These are phyloP conservation scores for Mesaphorura yosii DNA, from an alignment of 1,140 invertebrate species.

Conservation along the genomic window DNA sequence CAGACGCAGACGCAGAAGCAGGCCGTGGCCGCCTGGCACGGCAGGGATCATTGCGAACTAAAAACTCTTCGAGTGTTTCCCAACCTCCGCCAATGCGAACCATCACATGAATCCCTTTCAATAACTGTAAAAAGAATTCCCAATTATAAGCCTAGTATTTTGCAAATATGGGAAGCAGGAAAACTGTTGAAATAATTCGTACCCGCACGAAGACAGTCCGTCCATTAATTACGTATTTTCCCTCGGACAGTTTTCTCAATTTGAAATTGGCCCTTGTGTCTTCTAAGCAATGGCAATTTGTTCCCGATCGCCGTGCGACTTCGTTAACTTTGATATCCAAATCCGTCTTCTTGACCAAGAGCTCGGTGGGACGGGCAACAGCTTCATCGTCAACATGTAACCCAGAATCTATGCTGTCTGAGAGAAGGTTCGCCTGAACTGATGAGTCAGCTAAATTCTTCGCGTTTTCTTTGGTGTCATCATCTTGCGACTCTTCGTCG, in stretches of 20 bases:
- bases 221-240: slow-evolving; percentile 67
- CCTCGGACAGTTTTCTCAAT: slow-evolving; percentile 65
- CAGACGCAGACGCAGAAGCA: neutral
- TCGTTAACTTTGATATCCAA: slow-evolving; percentile 42
- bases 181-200: slow-evolving; percentile 33
- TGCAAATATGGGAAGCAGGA: neutral
- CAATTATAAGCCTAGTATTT: neutral
- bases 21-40: slow-evolving; percentile 34
- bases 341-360: slow-evolving; percentile 49
- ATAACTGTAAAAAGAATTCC: slow-evolving; percentile 45
- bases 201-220: slow-evolving; percentile 64
- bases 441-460: neutral
- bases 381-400: slow-evolving; percentile 19
- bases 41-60: slow-evolving; percentile 78
- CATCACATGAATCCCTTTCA: slow-evolving; percentile 82
- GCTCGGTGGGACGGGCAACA: too few species aligned
- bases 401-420: slow-evolving; percentile 26
- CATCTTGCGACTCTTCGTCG: slow-evolving; percentile 5
- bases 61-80: slow-evolving; percentile 85
- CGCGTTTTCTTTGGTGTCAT: slow-evolving; percentile 27
- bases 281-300: slow-evolving; percentile 32
- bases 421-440: slow-evolving; percentile 13
- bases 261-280: slow-evolving; percentile 40
- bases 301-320: slow-evolving; percentile 34
- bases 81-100: slow-evolving; percentile 56